phyloP scores from a whole-genome alignment of 2,888 invertebrate species.

The Drosophila paucipuncta region DNA sequence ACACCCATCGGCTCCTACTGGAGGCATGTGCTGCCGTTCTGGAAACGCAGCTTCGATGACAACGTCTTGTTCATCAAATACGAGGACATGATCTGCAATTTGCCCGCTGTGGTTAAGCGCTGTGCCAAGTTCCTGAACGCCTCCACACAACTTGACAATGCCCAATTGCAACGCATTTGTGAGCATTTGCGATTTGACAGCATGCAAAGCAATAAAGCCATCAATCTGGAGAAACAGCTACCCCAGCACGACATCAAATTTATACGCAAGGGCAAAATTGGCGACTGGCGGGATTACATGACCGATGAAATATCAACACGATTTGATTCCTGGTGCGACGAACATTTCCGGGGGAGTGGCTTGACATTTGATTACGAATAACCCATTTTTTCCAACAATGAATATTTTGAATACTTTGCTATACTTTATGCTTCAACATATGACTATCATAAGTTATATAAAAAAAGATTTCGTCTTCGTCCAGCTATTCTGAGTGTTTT shows the following conservation, averaged over 20 bases:
- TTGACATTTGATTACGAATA: conserved; percentile 87
- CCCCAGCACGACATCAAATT: conserved; percentile 87
- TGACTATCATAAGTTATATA: neutral
- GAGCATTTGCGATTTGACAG: conserved; percentile 92
- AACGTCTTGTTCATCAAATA: conserved; percentile 92
- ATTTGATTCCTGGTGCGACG: conserved; percentile 90
- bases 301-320: conserved; percentile 89
- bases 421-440: neutral
- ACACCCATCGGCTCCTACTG: conserved; percentile 89
- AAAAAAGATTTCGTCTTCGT: neutral
- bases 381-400: neutral
- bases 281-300: conserved; percentile 92
- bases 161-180: conserved; percentile 89
- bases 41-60: conserved; percentile 89
- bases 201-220: conserved; percentile 93
- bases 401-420: neutral
- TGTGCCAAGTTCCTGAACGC: conserved; percentile 88
- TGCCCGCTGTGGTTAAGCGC: conserved; percentile 88
- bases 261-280: conserved; percentile 92
- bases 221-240: conserved; percentile 90
- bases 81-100: conserved; percentile 92
- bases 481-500: neutral
- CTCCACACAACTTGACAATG: conserved; percentile 88
- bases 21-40: conserved; percentile 89
- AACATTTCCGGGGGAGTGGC: conserved; percentile 88